Evolutionary conservation across 2,797 vertebrate species (phyloP), one percentile per base, ranked within the genome.

Genomic region (Falco rusticolus): DNA sequence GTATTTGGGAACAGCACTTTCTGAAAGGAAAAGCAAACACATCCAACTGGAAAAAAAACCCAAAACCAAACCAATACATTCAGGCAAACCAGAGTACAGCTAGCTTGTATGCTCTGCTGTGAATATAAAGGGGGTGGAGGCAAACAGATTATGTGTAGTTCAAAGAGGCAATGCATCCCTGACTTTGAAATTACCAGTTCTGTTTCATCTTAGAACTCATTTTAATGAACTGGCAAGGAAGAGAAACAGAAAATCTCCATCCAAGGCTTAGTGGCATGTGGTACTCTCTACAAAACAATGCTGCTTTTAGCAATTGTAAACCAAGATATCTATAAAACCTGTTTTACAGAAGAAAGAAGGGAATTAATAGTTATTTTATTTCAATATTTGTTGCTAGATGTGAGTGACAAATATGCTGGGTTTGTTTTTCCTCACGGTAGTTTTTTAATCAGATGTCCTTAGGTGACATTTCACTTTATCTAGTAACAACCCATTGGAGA

Each of bases 401-500:
- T 69, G 79, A 95, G 68, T 89, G 89, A 94, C 79, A 94, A 88
- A 88, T 91, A 86, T 12, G 43, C 63, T 91, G 82, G 63, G 66
- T 63, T 96, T 93, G 77, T 86, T 94, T 94, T 86, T 76, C 79
- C 59, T 93, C 85, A 31, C 18, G 75, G 91, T 43, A 77, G 72
- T 90, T 89, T 74, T 96, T 92, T 50, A 93, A 97, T 96, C 96
- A 88, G 93, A 96, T 97, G 87, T 96, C 93, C 96, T 97, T 75
- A 97, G 84, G 89, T 95, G 92, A 96, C 96, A 96, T 97, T 97
- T 97, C 91, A 93, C 89, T 96, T 96, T 92, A 96, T 96, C 94
- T 84, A 66, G 84, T 79, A 96, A 95, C 79, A 94, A 61, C 82
- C 63, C 94, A 60, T 54, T 45, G 82, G 96, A 96, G 95, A 89